Evolutionary conservation across 2,888 invertebrate genomes (phyloP).

Genomic region (Lepetodrilus schrolli): DNA sequence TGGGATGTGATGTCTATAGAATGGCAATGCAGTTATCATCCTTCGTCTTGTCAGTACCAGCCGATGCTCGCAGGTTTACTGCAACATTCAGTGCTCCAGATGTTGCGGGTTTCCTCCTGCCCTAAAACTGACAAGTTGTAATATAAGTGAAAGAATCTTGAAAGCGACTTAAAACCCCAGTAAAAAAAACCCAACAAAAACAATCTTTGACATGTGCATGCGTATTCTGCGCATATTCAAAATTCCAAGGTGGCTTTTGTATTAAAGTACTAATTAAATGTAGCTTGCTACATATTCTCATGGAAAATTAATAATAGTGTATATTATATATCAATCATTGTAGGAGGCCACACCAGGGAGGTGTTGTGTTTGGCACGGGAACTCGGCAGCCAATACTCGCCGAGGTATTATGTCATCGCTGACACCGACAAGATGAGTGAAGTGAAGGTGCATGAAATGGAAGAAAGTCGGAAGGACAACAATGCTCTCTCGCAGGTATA

Average conservation of each 20-base stretch:
- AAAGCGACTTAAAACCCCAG: too few relatives aligned
- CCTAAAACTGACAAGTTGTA: too few relatives aligned
- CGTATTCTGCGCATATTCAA: too few relatives aligned
- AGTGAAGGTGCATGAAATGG: constrained; percentile 78
- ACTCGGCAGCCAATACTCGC: constrained; percentile 80
- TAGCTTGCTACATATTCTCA: not conserved
- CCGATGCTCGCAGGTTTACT: too few relatives aligned
- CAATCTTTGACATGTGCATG: not conserved
- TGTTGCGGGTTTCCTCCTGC: too few relatives aligned
- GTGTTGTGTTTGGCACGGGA: constrained; percentile 84
- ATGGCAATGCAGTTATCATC: too few relatives aligned
- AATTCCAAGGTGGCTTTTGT: not conserved
- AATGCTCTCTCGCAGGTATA: constrained; percentile 13
- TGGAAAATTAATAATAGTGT: not conserved
- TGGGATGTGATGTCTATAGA: too few relatives aligned
- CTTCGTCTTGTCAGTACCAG: too few relatives aligned
- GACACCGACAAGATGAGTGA: constrained; percentile 85
- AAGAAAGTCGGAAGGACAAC: constrained; percentile 39
- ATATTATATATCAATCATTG: not conserved
- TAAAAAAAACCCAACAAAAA: too few relatives aligned
- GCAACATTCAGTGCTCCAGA: too few relatives aligned
- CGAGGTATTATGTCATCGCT: constrained; percentile 87
- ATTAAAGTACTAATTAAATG: not conserved
- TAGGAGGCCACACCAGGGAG: constrained; percentile 96
- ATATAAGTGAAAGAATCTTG: too few relatives aligned